These are phyloP conservation scores for Dolichomitus sp. DNA, from an alignment of 2,888 invertebrate species.

Conservation along the genomic window DNA sequence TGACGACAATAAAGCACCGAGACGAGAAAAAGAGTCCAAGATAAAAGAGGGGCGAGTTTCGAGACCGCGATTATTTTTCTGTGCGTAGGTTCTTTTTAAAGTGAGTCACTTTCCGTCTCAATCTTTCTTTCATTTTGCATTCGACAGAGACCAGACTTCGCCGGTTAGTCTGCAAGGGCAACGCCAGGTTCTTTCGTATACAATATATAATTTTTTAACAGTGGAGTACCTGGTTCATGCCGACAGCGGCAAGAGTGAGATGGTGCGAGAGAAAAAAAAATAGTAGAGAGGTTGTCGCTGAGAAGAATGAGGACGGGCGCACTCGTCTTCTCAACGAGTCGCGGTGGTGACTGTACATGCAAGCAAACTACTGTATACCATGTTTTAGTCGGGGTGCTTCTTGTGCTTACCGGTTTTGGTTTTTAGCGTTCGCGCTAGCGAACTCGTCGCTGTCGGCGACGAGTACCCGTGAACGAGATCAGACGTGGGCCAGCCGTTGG, in stretches of 20 bases:
- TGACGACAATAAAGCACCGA: constrained; percentile 59
- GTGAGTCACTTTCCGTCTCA: constrained; percentile 31
- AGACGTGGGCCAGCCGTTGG: constrained; percentile 84
- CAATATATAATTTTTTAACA: constrained; percentile 20
- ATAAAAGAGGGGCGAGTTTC: constrained; percentile 61
- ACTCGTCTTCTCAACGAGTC: constrained; percentile 32
- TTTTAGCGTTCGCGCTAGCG: constrained; percentile 42
- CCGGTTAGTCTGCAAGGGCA: constrained; percentile 48
- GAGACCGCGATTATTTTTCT: constrained; percentile 55
- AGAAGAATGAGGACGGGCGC: constrained; percentile 62
- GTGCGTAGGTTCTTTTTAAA: constrained; percentile 57
- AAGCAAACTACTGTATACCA: constrained; percentile 35
- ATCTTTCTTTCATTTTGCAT: background rate
- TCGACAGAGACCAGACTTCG: constrained; percentile 47
- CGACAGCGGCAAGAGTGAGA: constrained; percentile 44
- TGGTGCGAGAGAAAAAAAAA: constrained; percentile 33
- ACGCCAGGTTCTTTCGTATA: constrained; percentile 11
- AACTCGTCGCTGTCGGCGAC: constrained; percentile 22
- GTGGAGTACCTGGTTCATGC: constrained; percentile 50
- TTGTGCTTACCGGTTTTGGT: constrained; percentile 62
- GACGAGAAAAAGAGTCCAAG: constrained; percentile 13
- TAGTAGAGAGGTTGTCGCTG: constrained; percentile 39
- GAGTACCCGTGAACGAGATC: constrained; percentile 70
- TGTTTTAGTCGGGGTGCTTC: constrained; percentile 12
- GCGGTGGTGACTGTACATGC: constrained; percentile 4